Evolutionary conservation across 2,888 invertebrate genomes (phyloP).

Genomic region (Teleiodes luculella): DNA sequence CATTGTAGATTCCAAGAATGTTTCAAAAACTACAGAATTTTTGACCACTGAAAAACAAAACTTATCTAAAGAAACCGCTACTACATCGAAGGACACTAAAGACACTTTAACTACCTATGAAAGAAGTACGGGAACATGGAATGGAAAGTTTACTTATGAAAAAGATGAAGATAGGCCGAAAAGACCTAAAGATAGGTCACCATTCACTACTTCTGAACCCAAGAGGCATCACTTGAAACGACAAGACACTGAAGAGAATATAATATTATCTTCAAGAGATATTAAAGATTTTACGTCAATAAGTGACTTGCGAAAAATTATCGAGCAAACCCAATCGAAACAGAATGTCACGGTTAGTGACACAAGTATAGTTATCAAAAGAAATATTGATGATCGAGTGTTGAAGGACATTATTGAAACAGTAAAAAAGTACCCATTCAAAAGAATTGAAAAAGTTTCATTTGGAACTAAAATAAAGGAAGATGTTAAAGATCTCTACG

Average conservation of each 20-base stretch:
- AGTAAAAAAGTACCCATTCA: slow-evolving; percentile 72
- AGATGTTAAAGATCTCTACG: slow-evolving; percentile 77
- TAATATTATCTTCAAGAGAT: slow-evolving; percentile 68
- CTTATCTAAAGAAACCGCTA: slow-evolving; percentile 61
- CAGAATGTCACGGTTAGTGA: slow-evolving; percentile 69
- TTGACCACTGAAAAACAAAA: slow-evolving; percentile 70
- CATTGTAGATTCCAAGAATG: slow-evolving; percentile 45
- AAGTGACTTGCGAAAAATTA: slow-evolving; percentile 67
- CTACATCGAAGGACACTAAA: slow-evolving; percentile 53
- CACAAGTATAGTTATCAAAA: slow-evolving; percentile 68
- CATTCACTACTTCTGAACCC: slow-evolving; percentile 62
- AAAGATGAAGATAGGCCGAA: slow-evolving; percentile 66
- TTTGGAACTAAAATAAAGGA: slow-evolving; percentile 78
- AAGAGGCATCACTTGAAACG: slow-evolving; percentile 67
- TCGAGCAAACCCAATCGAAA: slow-evolving; percentile 62
- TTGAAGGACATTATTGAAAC: slow-evolving; percentile 72
- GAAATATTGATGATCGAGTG: slow-evolving; percentile 68
- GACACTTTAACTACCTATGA: slow-evolving; percentile 67
- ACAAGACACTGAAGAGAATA: slow-evolving; percentile 72
- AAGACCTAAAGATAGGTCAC: slow-evolving; percentile 63
- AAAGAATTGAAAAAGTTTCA: slow-evolving; percentile 73
- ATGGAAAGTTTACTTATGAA: slow-evolving; percentile 77
- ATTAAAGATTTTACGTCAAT: slow-evolving; percentile 74
- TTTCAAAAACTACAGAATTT: slow-evolving; percentile 56
- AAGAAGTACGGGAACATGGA: slow-evolving; percentile 75